phyloP scores from a whole-genome alignment of 1,140 invertebrate genomes.

The Drosophila serrata region DNA sequence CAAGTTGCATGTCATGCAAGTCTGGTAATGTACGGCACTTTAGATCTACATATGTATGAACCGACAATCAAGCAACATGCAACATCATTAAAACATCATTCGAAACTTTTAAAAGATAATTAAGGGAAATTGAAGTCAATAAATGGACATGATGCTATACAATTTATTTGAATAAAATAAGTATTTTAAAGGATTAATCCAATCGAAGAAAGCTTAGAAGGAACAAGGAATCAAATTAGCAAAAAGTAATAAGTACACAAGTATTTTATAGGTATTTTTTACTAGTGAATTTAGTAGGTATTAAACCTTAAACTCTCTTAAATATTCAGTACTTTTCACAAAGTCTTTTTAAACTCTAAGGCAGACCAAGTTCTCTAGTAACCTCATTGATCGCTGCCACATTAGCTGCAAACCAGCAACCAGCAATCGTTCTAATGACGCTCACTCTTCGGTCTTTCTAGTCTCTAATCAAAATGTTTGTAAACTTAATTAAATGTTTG shows the following conservation, averaged over 20 bases:
- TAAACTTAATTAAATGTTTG: slow-evolving; percentile 62
- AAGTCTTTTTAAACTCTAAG: neutral
- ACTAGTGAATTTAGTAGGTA: neutral
- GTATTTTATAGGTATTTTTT: neutral
- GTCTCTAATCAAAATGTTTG: slow-evolving; percentile 61
- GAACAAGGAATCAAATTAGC: neutral
- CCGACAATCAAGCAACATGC: slow-evolving; percentile 5
- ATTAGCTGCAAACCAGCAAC: slow-evolving; percentile 1
- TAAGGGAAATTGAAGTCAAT: neutral
- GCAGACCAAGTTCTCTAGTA: neutral
- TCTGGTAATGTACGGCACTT: slow-evolving; percentile 23
- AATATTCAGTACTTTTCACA: neutral
- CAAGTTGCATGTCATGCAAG: slow-evolving; percentile 56
- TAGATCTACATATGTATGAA: slow-evolving; percentile 39
- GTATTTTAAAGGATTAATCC: neutral
- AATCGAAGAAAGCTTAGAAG: neutral
- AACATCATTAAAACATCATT: neutral
- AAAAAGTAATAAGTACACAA: no score
- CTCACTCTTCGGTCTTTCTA: neutral
- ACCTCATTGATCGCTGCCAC: neutral
- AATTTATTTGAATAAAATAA: neutral
- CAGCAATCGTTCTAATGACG: neutral
- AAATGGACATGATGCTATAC: neutral
- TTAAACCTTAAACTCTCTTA: neutral
- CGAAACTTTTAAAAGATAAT: no score